Conservation (phyloP, 1,140 invertebrate genomes). For the Saxidomus purpurata region DNA sequence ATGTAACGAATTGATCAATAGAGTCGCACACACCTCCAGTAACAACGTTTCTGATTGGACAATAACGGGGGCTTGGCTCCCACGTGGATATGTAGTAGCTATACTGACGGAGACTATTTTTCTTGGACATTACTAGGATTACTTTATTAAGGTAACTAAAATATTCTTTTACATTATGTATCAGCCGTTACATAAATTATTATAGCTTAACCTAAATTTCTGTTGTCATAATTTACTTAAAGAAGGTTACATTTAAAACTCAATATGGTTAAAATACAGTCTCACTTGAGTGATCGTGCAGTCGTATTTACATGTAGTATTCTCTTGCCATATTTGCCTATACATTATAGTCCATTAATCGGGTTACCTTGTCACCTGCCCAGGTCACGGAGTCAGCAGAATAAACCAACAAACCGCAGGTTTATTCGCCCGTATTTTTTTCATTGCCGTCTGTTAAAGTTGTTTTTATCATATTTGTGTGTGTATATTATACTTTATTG, state of each 20-base stretch:
- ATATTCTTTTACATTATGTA: not conserved
- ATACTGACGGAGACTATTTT: not conserved
- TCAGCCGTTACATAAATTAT: not conserved
- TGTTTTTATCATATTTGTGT: not conserved
- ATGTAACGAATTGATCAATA: not conserved
- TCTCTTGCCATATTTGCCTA: not conserved
- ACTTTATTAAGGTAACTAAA: not conserved
- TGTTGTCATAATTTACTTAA: not conserved
- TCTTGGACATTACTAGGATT: not conserved
- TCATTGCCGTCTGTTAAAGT: not conserved
- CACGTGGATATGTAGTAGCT: conserved; percentile 15
- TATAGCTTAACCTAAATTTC: not conserved
- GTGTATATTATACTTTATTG: too few relatives aligned
- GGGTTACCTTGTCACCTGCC: not conserved
- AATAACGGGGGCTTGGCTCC: conserved; percentile 18
- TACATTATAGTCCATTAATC: not conserved
- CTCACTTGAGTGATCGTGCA: not conserved
- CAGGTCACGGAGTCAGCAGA: not conserved
- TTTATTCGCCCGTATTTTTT: not conserved
- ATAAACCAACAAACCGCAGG: not conserved
- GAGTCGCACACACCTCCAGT: conserved; percentile 23
- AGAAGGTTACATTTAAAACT: not conserved
- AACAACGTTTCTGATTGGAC: conserved; percentile 14
- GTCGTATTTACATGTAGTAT: conserved; percentile 6
- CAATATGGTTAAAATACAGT: not conserved